Base-by-base conservation (phyloP, 2,888 invertebrate genomes). In the Halocaridina rubra region DNA sequence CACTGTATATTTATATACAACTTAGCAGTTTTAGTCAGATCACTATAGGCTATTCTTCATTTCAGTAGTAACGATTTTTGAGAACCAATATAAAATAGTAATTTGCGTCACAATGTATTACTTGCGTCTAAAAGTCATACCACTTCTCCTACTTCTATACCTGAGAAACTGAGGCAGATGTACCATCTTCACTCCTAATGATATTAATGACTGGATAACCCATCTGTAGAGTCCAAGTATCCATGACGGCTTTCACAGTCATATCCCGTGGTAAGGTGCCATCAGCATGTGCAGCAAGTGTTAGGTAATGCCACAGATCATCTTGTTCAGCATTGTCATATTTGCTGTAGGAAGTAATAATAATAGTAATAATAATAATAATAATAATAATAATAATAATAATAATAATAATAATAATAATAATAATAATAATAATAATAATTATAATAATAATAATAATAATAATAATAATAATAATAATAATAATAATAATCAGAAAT, bases 161-260 rank as follows among this genome's bases (percentile, higher is more conserved):
- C 74, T 84, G 82, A 5, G 77, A 46, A 16, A 84, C 78, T 46
- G 64, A 46, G 46, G 78, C 82, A 3, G 82, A 78, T 39, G 72
- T 92, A 75, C 93, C 93, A 69, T 92, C 92, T 0, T 92, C 91
- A 90, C 95, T 93, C 88, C 92, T 92, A 7, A 64, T 77, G 8
- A 95, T 94, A 61, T 93, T 94, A 32, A 96, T 92, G 2, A 96
- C 93, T 0, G 96, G 97, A 59, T 96, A 92, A 46, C 96, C 93
- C 89, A 95, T 95, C 90, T 95, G 94, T 16, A 94, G 93, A 27
- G 96, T 95, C 97, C 97, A 97, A n/a, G 95, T 94, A 57, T 93
- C 93, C 1, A 95, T 96, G 57, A 97, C 94, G 64, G 94, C 93
- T 33, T 95, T 94, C 81, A 96, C 94, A 81, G 93, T 93, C 72